phyloP scores from a whole-genome alignment of 2,888 invertebrate genomes.

The Electrophaes corylata region DNA sequence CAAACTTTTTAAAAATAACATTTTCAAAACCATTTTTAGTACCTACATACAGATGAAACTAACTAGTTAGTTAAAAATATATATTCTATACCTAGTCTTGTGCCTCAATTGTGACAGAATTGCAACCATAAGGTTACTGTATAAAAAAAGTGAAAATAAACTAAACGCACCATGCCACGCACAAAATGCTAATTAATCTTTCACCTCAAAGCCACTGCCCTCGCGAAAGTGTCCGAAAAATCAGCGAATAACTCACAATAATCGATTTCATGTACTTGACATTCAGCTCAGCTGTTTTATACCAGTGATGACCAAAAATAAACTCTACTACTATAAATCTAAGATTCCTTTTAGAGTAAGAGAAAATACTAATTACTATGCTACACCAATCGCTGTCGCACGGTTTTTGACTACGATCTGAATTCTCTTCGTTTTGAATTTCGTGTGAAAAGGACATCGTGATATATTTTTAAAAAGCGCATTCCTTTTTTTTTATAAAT shows the following conservation, averaged over 20 bases:
- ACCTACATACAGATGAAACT: too few relatives aligned
- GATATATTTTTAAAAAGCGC: constrained; percentile 64
- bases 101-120: too few relatives aligned
- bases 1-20: too few relatives aligned
- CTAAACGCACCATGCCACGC: not conserved
- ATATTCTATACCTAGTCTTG: too few relatives aligned
- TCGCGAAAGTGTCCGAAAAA: constrained; percentile 73
- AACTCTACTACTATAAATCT: constrained; percentile 34
- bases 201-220: constrained; percentile 56
- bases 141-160: constrained; percentile 8
- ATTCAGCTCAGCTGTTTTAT: constrained; percentile 57
- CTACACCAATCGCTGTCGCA: constrained; percentile 46
- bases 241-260: constrained; percentile 53
- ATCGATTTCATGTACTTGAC: constrained; percentile 81
- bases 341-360: constrained; percentile 44
- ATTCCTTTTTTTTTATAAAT: constrained; percentile 11
- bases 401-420: constrained; percentile 50
- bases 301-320: constrained; percentile 42
- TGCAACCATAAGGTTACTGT: too few relatives aligned
- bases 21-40: too few relatives aligned
- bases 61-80: too few relatives aligned
- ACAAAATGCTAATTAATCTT: constrained; percentile 58
- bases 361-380: constrained; percentile 49
- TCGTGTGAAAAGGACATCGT: constrained; percentile 49
- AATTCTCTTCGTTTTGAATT: constrained; percentile 64